Base-by-base conservation (phyloP, 2,113 vertebrate genomes). In the western clawed frog (Xenopus tropicalis) region DNA sequence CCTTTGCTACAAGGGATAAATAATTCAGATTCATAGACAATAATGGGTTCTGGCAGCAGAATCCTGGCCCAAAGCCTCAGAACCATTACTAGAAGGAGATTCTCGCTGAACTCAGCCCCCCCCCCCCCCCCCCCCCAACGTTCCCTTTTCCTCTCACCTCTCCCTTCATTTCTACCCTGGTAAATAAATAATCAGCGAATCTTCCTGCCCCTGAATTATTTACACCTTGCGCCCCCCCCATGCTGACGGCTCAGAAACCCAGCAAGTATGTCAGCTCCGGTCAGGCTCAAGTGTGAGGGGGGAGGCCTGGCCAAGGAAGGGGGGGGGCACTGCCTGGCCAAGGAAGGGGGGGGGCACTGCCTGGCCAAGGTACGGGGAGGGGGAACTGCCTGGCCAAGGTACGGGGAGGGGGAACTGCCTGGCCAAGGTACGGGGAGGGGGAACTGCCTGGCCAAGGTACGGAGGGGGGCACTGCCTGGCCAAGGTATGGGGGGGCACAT, bases 131-230 rank as follows among this genome's bases (percentile, higher is more conserved):
- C 42, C 6, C 17, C 11, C 20, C n/a, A n/a, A n/a, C n/a, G 9
- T 29, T 14, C 1, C 56, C 14, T 17, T 22, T 22, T 24, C 22
- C 59, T 21, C 59, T 62, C 70, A 62, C 61, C 59, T 63, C 70
- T 71, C 61, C 51, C 59, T 14, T 20, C 43, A 6, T 62, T 63
- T 63, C 25, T 63, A 43, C 24, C 63, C 42, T 64, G 56, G 63
- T 73, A 66, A 73, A 73, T 73, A 73, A 72, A 73, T 58, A 63
- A 73, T 73, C 25, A 66, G 62, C 52, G 51, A 65, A 65, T 73
- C 71, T 73, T 73, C 71, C 71, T 66, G 63, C 63, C 58, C 62
- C 71, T 73, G 65, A 73, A 73, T 73, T 73, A 73, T 73, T 73
- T 56, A 73, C 71, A 73, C 62, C 71, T 46, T 72, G 21, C 61